Conservation (phyloP, 2,888 invertebrate genomes). For the Zhuqinia jingwanae region DNA sequence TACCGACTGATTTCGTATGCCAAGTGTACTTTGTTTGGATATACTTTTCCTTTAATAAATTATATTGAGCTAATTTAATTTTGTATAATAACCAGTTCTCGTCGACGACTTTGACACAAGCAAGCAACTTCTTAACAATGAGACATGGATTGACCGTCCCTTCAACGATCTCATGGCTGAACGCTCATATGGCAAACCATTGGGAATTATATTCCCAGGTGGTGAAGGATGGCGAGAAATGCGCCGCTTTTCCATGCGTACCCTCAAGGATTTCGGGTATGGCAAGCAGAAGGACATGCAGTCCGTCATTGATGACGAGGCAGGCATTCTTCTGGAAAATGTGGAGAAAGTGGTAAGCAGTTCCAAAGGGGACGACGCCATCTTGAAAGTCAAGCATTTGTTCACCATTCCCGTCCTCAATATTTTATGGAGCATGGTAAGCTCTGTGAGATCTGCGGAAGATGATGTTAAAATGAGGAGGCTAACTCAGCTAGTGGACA, state of each 20-base stretch:
- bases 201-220: conserved; percentile 57
- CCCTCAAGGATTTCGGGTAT: conserved; percentile 67
- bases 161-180: conserved; percentile 46
- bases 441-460: conserved; percentile 38
- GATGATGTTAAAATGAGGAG: conserved; percentile 58
- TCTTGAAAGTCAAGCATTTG: conserved; percentile 50
- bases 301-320: conserved; percentile 52
- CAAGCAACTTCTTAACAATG: conserved; percentile 56
- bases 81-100: neutral
- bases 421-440: conserved; percentile 66
- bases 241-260: conserved; percentile 61
- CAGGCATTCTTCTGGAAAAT: conserved; percentile 33
- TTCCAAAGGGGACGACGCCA: too few species aligned
- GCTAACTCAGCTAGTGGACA: conserved; percentile 55
- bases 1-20: too few species aligned
- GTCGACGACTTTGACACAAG: conserved; percentile 68
- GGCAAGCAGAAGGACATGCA: conserved; percentile 68
- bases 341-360: neutral
- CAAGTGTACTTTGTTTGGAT: too few species aligned
- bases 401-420: conserved; percentile 69
- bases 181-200: conserved; percentile 62
- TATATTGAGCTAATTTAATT: neutral
- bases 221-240: conserved; percentile 69
- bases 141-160: conserved; percentile 62
- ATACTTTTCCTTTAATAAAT: neutral